Evolutionary conservation across 1,140 invertebrate genomes (phyloP), one percentile per base, ranked within the genome.

Genomic region (Leguminivora glycinivorella): DNA sequence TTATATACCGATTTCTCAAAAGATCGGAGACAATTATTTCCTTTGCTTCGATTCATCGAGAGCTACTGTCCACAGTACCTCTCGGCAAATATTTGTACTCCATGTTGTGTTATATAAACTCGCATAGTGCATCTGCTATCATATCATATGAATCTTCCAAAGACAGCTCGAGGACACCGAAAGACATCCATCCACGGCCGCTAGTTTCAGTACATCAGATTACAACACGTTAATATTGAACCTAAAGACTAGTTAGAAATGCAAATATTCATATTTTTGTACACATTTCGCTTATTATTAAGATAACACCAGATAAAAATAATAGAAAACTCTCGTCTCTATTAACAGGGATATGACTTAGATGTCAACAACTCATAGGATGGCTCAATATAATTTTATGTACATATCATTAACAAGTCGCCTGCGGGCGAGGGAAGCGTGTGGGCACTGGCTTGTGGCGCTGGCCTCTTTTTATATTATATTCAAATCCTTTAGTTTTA

Each of bases 231-330:
- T 76, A n/a, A n/a, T 80, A 78, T 82, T 88, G 89, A 89, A 87
- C 84, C 86, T 87, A 89, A 74, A 84, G 89, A 91, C 89, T 91
- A 90, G 88, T 85, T 83, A 84, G 84, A 90, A 91, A 91, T 90
- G 89, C 88, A 91, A 83, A 77, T 86, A 82, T 83, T 84, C 73
- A 83, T 87, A 84, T 84, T 87, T 89, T 90, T 90, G 85, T 91
- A 90, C 89, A 91, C 73, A 84, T 86, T 84, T 87, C 77, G 80
- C 88, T 87, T 91, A 91, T 77, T 75, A 91, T 84, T 90, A 90
- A 82, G 78, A 87, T 90, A 91, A 91, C 89, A 88, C 82, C 83
- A 85, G 82, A 82, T 88, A 88, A 85, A 87, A 84, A 84, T 82
- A 86, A 83, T 83, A 88, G 81, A 89, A 84, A 84, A 83, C 80